These are phyloP conservation scores for Pseudomyrmex gracilis DNA, from an alignment of 1,140 invertebrate species.

Conservation along the genomic window DNA sequence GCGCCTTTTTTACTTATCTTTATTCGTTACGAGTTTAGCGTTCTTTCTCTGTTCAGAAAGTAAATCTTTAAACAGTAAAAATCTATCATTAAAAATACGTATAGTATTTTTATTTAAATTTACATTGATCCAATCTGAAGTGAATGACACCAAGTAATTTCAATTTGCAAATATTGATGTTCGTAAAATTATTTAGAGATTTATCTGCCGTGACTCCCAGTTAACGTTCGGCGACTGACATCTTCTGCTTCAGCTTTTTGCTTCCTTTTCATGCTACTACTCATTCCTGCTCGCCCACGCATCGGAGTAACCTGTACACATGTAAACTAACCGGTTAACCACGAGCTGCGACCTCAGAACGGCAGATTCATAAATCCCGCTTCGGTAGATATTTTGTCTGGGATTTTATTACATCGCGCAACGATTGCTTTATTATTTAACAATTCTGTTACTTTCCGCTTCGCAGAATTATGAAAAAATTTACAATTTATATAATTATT, in stretches of 20 bases:
- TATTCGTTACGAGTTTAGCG: not conserved
- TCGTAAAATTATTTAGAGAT: too few species aligned
- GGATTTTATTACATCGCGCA: too few species aligned
- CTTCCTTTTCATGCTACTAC: constrained; percentile 65
- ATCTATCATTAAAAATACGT: not conserved
- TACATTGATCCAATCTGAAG: too few species aligned
- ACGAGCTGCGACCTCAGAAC: constrained; percentile 50
- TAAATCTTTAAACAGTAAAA: too few species aligned
- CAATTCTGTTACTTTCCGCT: too few species aligned
- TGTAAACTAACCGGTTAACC: constrained; percentile 75
- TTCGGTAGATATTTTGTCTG: constrained; percentile 51
- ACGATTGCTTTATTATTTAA: too few species aligned
- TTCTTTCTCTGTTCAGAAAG: too few species aligned
- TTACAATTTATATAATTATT: too few species aligned
- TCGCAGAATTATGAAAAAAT: too few species aligned
- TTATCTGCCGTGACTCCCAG: constrained; percentile 5
- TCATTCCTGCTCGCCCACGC: constrained; percentile 75
- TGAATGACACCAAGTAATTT: too few species aligned
- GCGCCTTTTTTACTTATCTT: not conserved
- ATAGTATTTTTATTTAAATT: too few species aligned
- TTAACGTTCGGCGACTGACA: constrained; percentile 57
- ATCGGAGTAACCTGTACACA: constrained; percentile 69
- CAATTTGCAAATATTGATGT: too few species aligned
- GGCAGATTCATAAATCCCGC: constrained; percentile 64
- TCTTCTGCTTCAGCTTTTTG: constrained; percentile 32